These are phyloP conservation scores for Rhincodon typus DNA, from an alignment of 2,797 vertebrate species.

Conservation along the genomic window DNA sequence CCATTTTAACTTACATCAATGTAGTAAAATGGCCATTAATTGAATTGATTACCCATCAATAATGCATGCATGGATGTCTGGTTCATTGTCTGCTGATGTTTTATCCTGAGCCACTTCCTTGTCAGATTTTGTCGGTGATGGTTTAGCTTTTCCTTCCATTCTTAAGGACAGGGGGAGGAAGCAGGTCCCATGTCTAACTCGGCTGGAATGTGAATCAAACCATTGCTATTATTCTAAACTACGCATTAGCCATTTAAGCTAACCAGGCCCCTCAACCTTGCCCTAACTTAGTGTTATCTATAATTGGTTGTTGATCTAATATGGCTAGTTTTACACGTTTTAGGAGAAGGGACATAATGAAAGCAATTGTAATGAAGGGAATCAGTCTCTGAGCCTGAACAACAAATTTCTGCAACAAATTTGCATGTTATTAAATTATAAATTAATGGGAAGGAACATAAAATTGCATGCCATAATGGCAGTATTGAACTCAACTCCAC, in stretches of 20 bases:
- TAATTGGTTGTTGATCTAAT: neutral
- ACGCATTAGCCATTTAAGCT: too few relatives aligned
- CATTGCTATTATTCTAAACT: too few relatives aligned
- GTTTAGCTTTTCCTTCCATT: too few relatives aligned
- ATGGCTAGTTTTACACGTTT: neutral
- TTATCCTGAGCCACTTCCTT: too few relatives aligned
- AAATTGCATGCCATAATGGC: neutral
- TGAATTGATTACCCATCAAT: neutral
- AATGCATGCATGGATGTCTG: too few relatives aligned
- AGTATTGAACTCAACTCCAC: neutral
- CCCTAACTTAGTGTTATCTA: too few relatives aligned
- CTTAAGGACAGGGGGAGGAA: too few relatives aligned
- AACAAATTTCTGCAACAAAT: neutral
- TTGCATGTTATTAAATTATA: neutral
- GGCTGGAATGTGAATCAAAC: too few relatives aligned
- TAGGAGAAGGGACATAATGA: neutral
- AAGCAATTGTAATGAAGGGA: neutral
- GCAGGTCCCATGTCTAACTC: too few relatives aligned
- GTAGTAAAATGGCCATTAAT: neutral
- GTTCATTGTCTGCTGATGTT: too few relatives aligned
- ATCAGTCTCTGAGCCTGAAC: neutral
- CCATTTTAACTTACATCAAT: neutral
- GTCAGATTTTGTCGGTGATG: too few relatives aligned
- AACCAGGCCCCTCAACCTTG: too few relatives aligned
- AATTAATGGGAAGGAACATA: neutral